A percentile compares a stretch with the other conserved stretches of the same genome.
phyloP scores from a whole-genome alignment of 2,888 invertebrate genomes.

The Eurytoma adleriae region DNA sequence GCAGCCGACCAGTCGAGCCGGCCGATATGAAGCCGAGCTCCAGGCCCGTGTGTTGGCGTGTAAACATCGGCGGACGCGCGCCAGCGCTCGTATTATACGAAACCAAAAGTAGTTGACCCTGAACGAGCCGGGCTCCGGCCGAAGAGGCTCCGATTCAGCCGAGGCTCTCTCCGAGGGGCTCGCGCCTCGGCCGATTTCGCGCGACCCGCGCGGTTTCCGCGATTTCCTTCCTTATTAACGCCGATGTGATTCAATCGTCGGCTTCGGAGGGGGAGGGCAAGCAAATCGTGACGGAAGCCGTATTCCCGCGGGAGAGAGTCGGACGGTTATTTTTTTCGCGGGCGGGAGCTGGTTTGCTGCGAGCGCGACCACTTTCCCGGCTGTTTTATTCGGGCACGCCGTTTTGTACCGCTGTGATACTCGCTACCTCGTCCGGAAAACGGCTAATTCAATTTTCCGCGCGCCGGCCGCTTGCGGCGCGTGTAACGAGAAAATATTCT shows the following conservation, averaged over 20 bases:
- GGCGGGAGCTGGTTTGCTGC: background rate
- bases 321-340: background rate
- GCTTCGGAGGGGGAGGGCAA: background rate
- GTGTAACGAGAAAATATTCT: too few species aligned
- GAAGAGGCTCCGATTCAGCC: conserved; percentile 28
- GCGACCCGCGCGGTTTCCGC: conserved; percentile 14
- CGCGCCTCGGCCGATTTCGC: conserved; percentile 23
- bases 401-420: too few species aligned
- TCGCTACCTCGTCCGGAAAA: too few species aligned
- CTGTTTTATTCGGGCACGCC: too few species aligned
- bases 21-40: conserved; percentile 39
- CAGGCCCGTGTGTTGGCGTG: conserved; percentile 61
- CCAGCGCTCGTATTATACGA: conserved; percentile 41
- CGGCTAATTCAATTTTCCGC: too few species aligned
- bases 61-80: conserved; percentile 60
- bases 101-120: conserved; percentile 76
- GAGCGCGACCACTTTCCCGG: background rate
- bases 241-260: conserved; percentile 14
- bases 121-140: conserved; percentile 59
- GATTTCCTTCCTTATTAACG: conserved; percentile 38
- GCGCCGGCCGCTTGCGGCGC: too few species aligned
- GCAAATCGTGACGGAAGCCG: background rate
- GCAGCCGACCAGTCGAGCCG: conserved; percentile 36
- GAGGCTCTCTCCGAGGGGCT: background rate
- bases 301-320: background rate